Evolutionary conservation across 2,113 vertebrate genomes (phyloP).

Genomic region (Bagarius yarrelli): DNA sequence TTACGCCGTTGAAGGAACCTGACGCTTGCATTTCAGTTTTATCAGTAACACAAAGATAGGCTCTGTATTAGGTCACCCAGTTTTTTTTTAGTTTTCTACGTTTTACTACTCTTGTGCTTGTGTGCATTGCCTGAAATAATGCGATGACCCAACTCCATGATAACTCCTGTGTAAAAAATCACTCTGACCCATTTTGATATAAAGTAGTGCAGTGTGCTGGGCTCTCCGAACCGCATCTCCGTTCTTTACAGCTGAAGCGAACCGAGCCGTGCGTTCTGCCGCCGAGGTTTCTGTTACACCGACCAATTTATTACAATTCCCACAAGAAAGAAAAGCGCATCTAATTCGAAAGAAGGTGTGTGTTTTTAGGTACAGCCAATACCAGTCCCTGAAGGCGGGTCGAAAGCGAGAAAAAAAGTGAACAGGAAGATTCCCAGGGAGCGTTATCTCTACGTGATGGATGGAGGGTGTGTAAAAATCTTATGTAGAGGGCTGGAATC

Average conservation of each 20-base stretch:
- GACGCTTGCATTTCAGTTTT: conserved; percentile 16
- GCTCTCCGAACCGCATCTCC: conserved; percentile 57
- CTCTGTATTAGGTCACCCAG: conserved; percentile 70
- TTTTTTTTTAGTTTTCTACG: conserved; percentile 70
- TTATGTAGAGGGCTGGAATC: background rate
- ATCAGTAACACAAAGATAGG: conserved; percentile 68
- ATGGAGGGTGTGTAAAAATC: conserved; percentile 18
- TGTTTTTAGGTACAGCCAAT: conserved; percentile 48
- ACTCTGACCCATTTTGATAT: conserved; percentile 72
- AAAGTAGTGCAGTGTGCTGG: conserved; percentile 70
- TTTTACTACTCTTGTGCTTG: conserved; percentile 61
- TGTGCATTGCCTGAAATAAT: conserved; percentile 73
- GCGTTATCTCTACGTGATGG: background rate
- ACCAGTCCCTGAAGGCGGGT: conserved; percentile 27
- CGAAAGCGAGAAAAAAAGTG: conserved; percentile 19
- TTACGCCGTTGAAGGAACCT: no score
- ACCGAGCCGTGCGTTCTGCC: conserved; percentile 42
- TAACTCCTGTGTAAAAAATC: conserved; percentile 64
- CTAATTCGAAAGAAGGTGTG: conserved; percentile 36
- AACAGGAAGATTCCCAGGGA: background rate
- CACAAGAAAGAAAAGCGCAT: conserved; percentile 44
- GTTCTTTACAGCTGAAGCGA: conserved; percentile 54
- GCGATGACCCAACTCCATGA: conserved; percentile 73
- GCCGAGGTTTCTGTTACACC: conserved; percentile 44
- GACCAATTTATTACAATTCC: conserved; percentile 54